These are phyloP conservation scores for Atrina japonica DNA, from an alignment of 2,888 invertebrate species.

Conservation along the genomic window DNA sequence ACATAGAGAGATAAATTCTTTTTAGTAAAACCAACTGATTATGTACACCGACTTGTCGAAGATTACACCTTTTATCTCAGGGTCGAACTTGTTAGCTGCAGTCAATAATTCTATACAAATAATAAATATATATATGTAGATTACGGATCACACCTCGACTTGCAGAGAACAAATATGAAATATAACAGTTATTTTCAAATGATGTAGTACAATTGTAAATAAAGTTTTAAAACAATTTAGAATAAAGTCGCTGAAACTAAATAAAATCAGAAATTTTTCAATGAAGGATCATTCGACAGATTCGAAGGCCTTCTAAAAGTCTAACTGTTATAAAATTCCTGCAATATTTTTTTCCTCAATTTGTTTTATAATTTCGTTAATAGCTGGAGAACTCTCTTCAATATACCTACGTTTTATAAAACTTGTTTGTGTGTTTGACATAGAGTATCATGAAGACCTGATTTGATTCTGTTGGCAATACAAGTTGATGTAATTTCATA, in stretches of 20 bases:
- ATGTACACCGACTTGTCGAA: background rate
- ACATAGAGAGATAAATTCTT: too few relatives aligned
- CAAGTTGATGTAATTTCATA: slow-evolving; percentile 13
- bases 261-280: background rate
- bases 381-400: background rate
- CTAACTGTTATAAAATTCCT: slow-evolving; percentile 5
- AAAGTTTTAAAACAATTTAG: background rate
- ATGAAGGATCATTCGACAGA: slow-evolving; percentile 1
- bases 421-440: background rate
- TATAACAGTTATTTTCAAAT: slow-evolving; percentile 16
- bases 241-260: background rate
- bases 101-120: slow-evolving; percentile 9
- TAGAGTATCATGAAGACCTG: background rate
- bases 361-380: slow-evolving; percentile 8
- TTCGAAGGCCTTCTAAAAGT: slow-evolving; percentile 2
- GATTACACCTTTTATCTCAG: too few relatives aligned
- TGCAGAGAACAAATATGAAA: slow-evolving; percentile 1
- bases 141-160: slow-evolving; percentile 12
- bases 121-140: slow-evolving; percentile 22
- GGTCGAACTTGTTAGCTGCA: background rate
- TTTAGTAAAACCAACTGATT: too few relatives aligned
- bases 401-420: background rate
- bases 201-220: background rate
- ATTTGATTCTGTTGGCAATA: background rate
- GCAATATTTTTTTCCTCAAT: slow-evolving; percentile 9